Percentiles rank a stretch among this genome's conserved stretches.
Evolutionary conservation across 2,797 vertebrate genomes (phyloP).

Genomic region (Megalops cyprinoides): DNA sequence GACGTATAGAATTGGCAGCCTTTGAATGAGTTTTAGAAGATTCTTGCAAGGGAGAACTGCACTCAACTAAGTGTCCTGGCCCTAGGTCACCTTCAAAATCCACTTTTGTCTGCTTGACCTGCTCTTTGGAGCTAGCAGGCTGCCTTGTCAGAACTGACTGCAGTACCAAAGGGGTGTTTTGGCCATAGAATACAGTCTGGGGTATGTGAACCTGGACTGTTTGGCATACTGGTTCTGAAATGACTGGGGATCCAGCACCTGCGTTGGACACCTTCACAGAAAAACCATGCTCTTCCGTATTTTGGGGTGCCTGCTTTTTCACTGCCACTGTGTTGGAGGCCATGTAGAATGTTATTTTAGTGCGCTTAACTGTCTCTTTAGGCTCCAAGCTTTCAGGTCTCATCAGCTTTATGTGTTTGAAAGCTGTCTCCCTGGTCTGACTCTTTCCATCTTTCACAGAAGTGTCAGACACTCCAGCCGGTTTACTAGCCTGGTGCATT

Average conservation of each 20-base stretch:
- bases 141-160: conserved; percentile 58
- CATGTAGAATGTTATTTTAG: conserved; percentile 72
- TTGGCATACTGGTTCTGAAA: conserved; percentile 19
- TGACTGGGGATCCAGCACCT: neutral
- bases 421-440: conserved; percentile 48
- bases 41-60: neutral
- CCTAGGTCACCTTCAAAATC: conserved; percentile 19
- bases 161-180: conserved; percentile 68
- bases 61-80: neutral
- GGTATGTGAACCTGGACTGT: conserved; percentile 62
- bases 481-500: conserved; percentile 28
- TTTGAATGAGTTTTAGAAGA: conserved; percentile 45
- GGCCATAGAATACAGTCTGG: conserved; percentile 73
- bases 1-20: conserved; percentile 52
- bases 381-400: conserved; percentile 4
- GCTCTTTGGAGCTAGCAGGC: conserved; percentile 7
- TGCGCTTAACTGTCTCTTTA: conserved; percentile 61
- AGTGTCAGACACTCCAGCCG: neutral
- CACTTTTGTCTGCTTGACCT: neutral
- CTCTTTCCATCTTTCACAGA: neutral
- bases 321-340: conserved; percentile 53
- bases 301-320: conserved; percentile 33
- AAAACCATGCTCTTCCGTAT: conserved; percentile 1
- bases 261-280: conserved; percentile 1
- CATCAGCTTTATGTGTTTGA: conserved; percentile 56